Evolutionary conservation across 23 tunicate genomes (phyloP).

Genomic region (Aplidium turbinatum): DNA sequence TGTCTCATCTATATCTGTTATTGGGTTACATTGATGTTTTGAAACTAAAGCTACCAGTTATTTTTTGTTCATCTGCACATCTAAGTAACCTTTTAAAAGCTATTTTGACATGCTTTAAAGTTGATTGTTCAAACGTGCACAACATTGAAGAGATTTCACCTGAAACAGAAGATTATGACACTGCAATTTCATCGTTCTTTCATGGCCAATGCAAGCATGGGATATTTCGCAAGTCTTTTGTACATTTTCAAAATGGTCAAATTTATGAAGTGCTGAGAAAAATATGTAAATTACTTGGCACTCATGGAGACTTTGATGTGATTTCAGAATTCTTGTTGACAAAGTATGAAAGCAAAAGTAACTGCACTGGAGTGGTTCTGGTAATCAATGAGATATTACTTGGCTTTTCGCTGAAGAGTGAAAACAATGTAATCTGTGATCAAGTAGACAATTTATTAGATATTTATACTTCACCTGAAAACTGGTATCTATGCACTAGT

Average conservation of each 20-base stretch:
- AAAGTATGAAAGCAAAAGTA: constrained; percentile 41
- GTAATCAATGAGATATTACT: constrained; percentile 51
- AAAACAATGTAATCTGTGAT: background rate
- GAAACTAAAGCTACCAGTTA: constrained; percentile 16
- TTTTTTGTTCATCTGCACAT: constrained; percentile 41
- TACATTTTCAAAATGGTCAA: constrained; percentile 34
- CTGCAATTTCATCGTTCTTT: background rate
- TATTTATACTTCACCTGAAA: constrained; percentile 35
- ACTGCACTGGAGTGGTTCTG: constrained; percentile 46
- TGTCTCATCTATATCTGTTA: constrained; percentile 31
- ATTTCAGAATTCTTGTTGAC: constrained; percentile 41
- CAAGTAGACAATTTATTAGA: constrained; percentile 43
- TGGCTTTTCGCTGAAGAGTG: constrained; percentile 1
- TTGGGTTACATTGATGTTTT: constrained; percentile 54
- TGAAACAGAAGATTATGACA: background rate
- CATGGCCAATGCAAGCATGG: constrained; percentile 20
- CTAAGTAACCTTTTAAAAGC: constrained; percentile 41
- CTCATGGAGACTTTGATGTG: constrained; percentile 58
- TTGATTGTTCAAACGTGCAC: constrained; percentile 43
- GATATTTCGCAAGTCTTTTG: constrained; percentile 63
- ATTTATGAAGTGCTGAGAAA: constrained; percentile 22
- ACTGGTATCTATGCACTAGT: constrained; percentile 67
- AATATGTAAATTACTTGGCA: constrained; percentile 63
- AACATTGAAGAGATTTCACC: constrained; percentile 33
- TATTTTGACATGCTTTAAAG: constrained; percentile 51